Base-by-base conservation (phyloP, 2,888 invertebrate species). In the Antheraea assamensis region DNA sequence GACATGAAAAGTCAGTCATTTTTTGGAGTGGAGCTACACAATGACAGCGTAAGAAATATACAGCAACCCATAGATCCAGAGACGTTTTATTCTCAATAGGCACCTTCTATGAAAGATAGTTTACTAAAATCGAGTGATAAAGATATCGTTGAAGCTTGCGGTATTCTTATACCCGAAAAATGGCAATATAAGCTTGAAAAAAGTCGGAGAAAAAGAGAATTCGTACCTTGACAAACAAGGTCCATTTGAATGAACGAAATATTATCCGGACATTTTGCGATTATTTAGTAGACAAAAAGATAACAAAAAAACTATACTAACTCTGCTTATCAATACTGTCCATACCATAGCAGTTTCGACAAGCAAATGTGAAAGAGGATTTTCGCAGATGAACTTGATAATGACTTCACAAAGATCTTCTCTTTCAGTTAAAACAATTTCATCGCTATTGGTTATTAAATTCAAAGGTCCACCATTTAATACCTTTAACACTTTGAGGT, bases 281-380 rank as follows among this genome's bases (percentile, higher is more conserved):
- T 58, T 58, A 24, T 58, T 58, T 58, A 58, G 24, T 58, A 58
- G 24, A 58, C 24, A 58, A 58, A 24, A 58, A 58, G 24, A 13
- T 58, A 24, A 8, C 58, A 58, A 24, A 10, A 24, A 58, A 24
- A 13, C 24, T n/a, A n/a, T n/a, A n/a, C n/a, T 58, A 58, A 58
- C 58, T 58, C 24, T 24, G 24, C 10, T 58, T 13, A 58, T 58
- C 58, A 58, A 24, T 58, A 58, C 55, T 55, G 55, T 55, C 55
- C 55, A 55, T 55, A 55, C 24, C 24, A 58, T 58, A 58, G 58
- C 58, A 58, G 58, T 58, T 58, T 58, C 58, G 24, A 58, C 58
- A 24, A 58, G 58, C 24, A 24, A 58, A 58, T 58, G 24, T 24
- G 58, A 58, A 24, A 58, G 58, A 58, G 13, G 24, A 58, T 58